Conservation (phyloP, 2,113 vertebrate species). For the Pagrus major region DNA sequence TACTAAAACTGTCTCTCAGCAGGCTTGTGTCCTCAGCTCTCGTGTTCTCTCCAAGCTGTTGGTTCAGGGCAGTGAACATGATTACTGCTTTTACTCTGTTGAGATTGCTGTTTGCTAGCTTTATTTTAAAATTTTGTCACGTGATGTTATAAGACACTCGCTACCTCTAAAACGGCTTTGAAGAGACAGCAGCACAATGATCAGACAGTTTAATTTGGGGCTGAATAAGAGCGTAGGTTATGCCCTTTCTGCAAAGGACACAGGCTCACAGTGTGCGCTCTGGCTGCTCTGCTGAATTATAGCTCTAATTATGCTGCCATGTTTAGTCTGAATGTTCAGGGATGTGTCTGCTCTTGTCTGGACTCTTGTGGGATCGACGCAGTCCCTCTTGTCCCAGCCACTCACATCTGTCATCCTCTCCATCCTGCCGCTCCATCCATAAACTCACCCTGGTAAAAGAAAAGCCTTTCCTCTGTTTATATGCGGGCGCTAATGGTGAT, state of each 20-base stretch:
- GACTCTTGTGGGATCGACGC: slow-evolving; percentile 47
- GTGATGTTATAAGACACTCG: slow-evolving; percentile 15
- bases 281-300: slow-evolving; percentile 67
- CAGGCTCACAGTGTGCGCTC: slow-evolving; percentile 35
- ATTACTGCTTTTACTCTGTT: background rate
- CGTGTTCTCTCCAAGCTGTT: slow-evolving; percentile 6
- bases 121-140: background rate
- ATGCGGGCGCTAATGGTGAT: slow-evolving; percentile 58
- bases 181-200: slow-evolving; percentile 25
- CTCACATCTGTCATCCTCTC: slow-evolving; percentile 56
- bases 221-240: slow-evolving; percentile 45
- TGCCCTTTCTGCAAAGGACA: slow-evolving; percentile 58
- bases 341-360: slow-evolving; percentile 74
- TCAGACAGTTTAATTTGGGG: slow-evolving; percentile 54
- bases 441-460: slow-evolving; percentile 69
- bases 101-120: background rate
- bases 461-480: slow-evolving; percentile 66
- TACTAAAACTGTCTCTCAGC: slow-evolving; percentile 27
- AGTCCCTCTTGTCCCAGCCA: slow-evolving; percentile 47
- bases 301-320: slow-evolving; percentile 71
- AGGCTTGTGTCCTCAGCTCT: slow-evolving; percentile 14
- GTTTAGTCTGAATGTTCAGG: slow-evolving; percentile 77
- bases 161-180: slow-evolving; percentile 28
- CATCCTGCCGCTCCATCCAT: slow-evolving; percentile 28
- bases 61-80: background rate